Conservation (phyloP, 1,140 invertebrate species). For the Archivesica marissinica region DNA sequence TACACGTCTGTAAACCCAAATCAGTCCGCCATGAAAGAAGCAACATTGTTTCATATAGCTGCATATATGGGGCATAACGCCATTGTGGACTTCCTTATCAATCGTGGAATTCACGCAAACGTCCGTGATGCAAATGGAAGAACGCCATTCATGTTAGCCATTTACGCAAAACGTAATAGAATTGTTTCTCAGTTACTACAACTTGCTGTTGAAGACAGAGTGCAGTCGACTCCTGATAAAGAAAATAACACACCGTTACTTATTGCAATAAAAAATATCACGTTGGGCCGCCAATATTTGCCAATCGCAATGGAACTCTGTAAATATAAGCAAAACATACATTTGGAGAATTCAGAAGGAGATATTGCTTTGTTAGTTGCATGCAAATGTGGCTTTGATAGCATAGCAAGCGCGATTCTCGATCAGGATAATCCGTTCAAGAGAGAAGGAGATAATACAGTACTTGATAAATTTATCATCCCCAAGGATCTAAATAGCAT, state of each 20-base stretch:
- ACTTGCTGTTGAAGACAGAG: not conserved
- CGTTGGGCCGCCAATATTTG: not conserved
- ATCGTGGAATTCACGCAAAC: not conserved
- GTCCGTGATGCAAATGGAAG: not conserved
- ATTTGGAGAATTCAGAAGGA: not conserved
- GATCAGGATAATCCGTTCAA: not conserved
- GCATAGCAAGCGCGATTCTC: not conserved
- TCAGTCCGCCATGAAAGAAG: not conserved
- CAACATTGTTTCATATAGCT: not conserved
- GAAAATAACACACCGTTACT: not conserved
- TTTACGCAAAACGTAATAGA: not conserved
- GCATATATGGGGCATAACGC: no score
- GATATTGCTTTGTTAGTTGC: not conserved
- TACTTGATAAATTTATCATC: not conserved
- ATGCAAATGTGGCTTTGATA: not conserved
- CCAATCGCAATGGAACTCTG: not conserved
- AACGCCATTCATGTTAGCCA: not conserved
- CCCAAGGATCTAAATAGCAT: not conserved
- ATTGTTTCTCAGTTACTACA: not conserved
- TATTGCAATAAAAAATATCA: not conserved
- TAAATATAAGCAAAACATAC: not conserved
- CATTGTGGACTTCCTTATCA: not conserved
- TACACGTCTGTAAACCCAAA: not conserved
- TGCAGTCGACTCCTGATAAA: not conserved
- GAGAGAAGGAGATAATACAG: not conserved